Evolutionary conservation across 2,113 vertebrate genomes (phyloP), one percentile per base, ranked within the genome.

Genomic region (Pedetes capensis): DNA sequence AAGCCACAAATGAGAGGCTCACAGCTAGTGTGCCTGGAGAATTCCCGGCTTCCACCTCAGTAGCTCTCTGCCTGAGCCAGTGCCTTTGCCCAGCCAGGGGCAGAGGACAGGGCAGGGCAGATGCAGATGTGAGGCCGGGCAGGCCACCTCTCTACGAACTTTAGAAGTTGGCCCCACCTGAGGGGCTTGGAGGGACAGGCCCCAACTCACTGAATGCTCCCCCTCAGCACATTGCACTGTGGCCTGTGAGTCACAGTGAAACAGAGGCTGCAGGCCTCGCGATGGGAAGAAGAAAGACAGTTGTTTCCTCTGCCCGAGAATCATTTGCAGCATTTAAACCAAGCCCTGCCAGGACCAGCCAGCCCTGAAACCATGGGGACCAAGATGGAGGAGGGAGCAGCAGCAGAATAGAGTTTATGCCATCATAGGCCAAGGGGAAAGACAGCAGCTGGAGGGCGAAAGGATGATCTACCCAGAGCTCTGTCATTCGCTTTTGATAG

Each of bases 261-360:
- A 64, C 47, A 75, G 78, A 95, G 89, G 76, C 34, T 90, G 47
- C 75, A 74, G 1, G 3, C 79, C 80, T 90, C 12, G 0, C 87
- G 93, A n/a, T n/a, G 94, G 92, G 96, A 95, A 97, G 87, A 96
- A 96, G 95, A 97, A 96, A 97, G 89, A 89, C 25, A 32, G 83
- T 72, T 68, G 86, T 95, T 78, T 80, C 47, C 27, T 95, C 39
- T 97, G 71, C 82, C 64, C 18, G 39, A 20, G 23, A 96, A 98
- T 97, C 95, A 89, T 90, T 97, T 97, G 91, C 94, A 96, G 94
- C 87, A 96, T 97, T 98, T 97, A 97, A 96, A 97, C 95, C 96
- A 97, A 97, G 93, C 93, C 87, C 94, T 95, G 91, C 89, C 37
- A 42, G 97, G 93, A 97, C 88, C 95, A 94, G 90, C 96, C 96